phyloP scores from a whole-genome alignment of 1,140 invertebrate genomes.

The Melanaphis sacchari region DNA sequence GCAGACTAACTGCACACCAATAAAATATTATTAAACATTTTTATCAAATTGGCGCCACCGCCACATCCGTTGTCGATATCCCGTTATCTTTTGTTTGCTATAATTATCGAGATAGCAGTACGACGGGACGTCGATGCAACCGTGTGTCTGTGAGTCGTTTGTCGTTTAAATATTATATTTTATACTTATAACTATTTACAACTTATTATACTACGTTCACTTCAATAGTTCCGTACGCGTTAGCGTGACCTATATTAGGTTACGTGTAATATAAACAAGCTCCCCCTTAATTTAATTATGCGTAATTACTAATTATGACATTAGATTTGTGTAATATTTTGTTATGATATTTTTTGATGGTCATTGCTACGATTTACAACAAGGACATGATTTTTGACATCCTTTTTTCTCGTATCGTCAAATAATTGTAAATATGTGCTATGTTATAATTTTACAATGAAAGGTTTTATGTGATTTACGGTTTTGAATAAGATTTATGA shows the following conservation, averaged over 20 bases:
- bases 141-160: neutral
- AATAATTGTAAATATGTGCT: neutral
- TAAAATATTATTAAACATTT: neutral
- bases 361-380: neutral
- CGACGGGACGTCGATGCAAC: neutral
- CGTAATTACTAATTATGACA: neutral
- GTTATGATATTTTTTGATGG: neutral
- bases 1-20: neutral
- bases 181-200: neutral
- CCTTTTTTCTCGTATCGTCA: neutral
- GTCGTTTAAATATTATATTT: neutral
- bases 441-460: neutral
- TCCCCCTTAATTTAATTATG: neutral
- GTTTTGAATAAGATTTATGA: neutral
- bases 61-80: neutral
- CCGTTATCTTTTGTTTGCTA: neutral
- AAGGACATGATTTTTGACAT: neutral
- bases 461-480: neutral
- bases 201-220: neutral
- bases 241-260: neutral
- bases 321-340: neutral
- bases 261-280: neutral
- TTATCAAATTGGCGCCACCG: neutral
- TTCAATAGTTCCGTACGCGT: neutral
- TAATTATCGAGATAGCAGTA: neutral